Conservation (phyloP, 2,888 invertebrate species). For the Sycophila texana region DNA sequence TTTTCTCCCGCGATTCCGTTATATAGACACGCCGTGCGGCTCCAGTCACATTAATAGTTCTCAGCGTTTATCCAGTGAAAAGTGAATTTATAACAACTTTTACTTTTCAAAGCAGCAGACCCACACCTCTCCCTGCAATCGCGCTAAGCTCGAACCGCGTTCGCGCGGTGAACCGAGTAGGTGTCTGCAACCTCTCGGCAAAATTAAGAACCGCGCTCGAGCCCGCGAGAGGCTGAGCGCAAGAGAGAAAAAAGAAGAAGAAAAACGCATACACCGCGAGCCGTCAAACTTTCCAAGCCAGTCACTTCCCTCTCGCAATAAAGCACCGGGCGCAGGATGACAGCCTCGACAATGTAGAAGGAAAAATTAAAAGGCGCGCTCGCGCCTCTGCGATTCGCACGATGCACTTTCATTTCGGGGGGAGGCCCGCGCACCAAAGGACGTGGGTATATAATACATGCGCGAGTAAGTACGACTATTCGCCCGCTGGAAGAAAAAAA, state of each 20-base stretch:
- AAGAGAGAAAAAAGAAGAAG: neutral
- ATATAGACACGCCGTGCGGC: neutral
- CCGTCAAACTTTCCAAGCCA: too few relatives aligned
- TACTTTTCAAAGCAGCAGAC: constrained; percentile 32
- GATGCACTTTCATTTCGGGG: too few relatives aligned
- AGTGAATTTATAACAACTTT: constrained; percentile 21
- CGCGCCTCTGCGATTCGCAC: too few relatives aligned
- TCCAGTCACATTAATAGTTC: constrained; percentile 3
- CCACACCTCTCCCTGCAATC: neutral
- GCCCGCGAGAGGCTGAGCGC: neutral
- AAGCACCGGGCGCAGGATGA: too few relatives aligned
- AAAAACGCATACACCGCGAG: neutral
- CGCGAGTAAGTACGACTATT: too few relatives aligned
- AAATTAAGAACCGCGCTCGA: too few relatives aligned
- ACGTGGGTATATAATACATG: too few relatives aligned
- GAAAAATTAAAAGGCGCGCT: too few relatives aligned
- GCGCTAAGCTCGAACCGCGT: neutral
- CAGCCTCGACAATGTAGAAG: too few relatives aligned
- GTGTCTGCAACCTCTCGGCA: too few relatives aligned
- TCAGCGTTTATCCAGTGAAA: constrained; percentile 1
- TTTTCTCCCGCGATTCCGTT: neutral
- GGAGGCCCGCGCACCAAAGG: too few relatives aligned
- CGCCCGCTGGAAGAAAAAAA: constrained; percentile 20
- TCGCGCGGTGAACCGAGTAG: constrained; percentile 13
- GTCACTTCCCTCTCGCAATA: too few relatives aligned